A percentile compares a stretch with the other conserved stretches of the same genome.
These are phyloP conservation scores for Aspidapion aeneum DNA, from an alignment of 2,888 invertebrate genomes.

Conservation along the genomic window DNA sequence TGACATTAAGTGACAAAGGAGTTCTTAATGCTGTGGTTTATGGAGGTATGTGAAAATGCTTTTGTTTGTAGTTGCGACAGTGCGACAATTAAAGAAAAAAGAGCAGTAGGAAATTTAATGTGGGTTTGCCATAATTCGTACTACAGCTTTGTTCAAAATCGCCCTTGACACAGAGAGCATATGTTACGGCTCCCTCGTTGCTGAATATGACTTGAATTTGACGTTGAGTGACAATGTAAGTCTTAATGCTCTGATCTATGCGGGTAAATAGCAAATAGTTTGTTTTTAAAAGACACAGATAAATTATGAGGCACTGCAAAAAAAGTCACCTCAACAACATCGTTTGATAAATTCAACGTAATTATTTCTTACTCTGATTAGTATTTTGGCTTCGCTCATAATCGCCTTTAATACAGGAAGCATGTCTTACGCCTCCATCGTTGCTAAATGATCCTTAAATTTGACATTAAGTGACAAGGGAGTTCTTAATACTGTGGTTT, in stretches of 20 bases:
- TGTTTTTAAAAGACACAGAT: too few relatives aligned
- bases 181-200: constrained; percentile 69
- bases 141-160: too few relatives aligned
- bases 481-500: constrained; percentile 64
- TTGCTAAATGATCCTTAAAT: constrained; percentile 69
- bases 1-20: constrained; percentile 67
- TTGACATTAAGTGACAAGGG: constrained; percentile 68
- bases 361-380: too few relatives aligned
- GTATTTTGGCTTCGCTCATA: constrained; percentile 50
- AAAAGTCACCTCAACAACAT: too few relatives aligned
- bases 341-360: too few relatives aligned
- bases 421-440: constrained; percentile 68
- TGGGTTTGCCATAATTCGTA: too few relatives aligned
- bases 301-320: too few relatives aligned
- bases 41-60: too few relatives aligned
- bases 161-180: constrained; percentile 69
- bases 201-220: constrained; percentile 69
- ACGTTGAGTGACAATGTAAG: constrained; percentile 66
- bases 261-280: too few relatives aligned
- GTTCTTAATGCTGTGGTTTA: constrained; percentile 67
- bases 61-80: too few relatives aligned
- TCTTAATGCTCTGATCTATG: constrained; percentile 66
- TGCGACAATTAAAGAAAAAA: too few relatives aligned
- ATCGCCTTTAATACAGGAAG: constrained; percentile 69
- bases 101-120: too few relatives aligned